Base-by-base conservation (phyloP, 2,113 vertebrate genomes). In the Rutilus rutilus region DNA sequence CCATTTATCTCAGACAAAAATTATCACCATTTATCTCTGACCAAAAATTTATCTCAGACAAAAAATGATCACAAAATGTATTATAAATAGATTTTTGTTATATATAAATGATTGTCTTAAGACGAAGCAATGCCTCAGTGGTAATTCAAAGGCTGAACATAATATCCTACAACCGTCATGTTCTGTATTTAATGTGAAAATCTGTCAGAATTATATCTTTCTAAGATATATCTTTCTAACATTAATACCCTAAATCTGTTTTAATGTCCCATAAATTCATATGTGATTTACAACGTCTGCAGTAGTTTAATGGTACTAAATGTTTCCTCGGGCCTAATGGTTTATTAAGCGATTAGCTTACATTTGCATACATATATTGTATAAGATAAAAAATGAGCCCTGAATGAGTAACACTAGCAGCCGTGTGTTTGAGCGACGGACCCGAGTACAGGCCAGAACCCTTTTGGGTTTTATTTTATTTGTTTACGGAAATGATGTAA, bases 281-380 rank as follows among this genome's bases (percentile, higher is more conserved):
- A 59, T 59, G 33, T 39, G 21, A 42, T 78, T 60, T 39, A 60
- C 21, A 42, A 60, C 25, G 21, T 60, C 77, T 78, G 27, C 77
- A 75, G 42, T 42, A 60, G 33, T 62, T 75, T 23, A 45, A 60
- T 62, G 23, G 57, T 42, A 36, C 6, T 27, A 47, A 75, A 75
- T 50, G 59, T 85, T 64, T 85, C 83, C 83, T 42, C 52, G 1
- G 73, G 73, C 83, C 57, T 65, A 85, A 85, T 85, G 60, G 57
- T 76, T 77, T 77, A 85, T 85, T 30, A 85, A 78, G 54, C 0
- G 30, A 78, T 78, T 42, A 60, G 33, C 30, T 60, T 8, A 21
- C 19, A 36, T 60, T 78, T 78, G 39, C 52, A 59, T 39, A 14
- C 30, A 64, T 77, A 62, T 77, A 84, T 76, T 33, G 71, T 27